Conservation (phyloP, 1,140 invertebrate genomes). For the Drosophila gunungcola region DNA sequence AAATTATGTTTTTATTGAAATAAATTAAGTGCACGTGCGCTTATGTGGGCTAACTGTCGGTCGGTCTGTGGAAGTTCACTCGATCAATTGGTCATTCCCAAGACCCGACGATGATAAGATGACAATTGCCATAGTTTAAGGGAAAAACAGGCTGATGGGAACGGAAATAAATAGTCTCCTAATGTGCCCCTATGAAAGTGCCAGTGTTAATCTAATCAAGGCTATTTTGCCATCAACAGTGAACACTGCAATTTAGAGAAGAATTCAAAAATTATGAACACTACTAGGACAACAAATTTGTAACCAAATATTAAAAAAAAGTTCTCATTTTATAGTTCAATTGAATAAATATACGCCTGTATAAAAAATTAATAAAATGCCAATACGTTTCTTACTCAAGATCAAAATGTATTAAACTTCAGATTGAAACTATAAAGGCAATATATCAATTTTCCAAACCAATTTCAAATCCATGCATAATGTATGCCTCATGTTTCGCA, state of each 20-base stretch:
- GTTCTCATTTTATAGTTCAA: too few species aligned
- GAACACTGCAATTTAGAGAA: background rate
- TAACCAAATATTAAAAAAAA: too few species aligned
- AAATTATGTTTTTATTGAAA: slow-evolving; percentile 83
- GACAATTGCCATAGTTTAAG: slow-evolving; percentile 23
- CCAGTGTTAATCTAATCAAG: slow-evolving; percentile 77
- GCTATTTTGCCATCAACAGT: slow-evolving; percentile 7
- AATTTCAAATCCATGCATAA: slow-evolving; percentile 27
- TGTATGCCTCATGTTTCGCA: slow-evolving; percentile 38
- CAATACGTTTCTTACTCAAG: slow-evolving; percentile 17
- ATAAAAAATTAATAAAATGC: background rate
- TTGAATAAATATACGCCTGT: too few species aligned
- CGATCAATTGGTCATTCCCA: slow-evolving; percentile 43
- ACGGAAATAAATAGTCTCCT: slow-evolving; percentile 24
- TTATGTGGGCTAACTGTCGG: slow-evolving; percentile 58
- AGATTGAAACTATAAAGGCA: slow-evolving; percentile 14
- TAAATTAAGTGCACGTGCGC: slow-evolving; percentile 80
- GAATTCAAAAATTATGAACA: background rate
- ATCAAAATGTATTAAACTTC: slow-evolving; percentile 18
- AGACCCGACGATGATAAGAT: slow-evolving; percentile 28
- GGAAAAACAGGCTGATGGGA: slow-evolving; percentile 7
- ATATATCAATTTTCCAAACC: slow-evolving; percentile 22
- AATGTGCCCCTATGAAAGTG: slow-evolving; percentile 55
- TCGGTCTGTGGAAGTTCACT: slow-evolving; percentile 2
- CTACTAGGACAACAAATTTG: too few species aligned